Base-by-base conservation (phyloP, 1,140 invertebrate genomes). In the Cotesia typhae region DNA sequence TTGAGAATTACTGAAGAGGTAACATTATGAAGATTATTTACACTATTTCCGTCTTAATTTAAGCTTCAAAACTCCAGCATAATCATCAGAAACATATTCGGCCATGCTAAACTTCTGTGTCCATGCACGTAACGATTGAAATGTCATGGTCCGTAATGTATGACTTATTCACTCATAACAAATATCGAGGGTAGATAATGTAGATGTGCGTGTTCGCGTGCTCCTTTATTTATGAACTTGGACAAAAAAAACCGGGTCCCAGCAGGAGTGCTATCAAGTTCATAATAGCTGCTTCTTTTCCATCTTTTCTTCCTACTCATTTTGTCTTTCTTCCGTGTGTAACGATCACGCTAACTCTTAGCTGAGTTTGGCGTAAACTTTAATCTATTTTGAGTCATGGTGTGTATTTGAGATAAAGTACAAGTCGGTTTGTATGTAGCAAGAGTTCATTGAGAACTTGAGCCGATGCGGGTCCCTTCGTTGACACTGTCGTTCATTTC, bases 111-210 rank as follows among this genome's bases (percentile, higher is more conserved):
- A 47, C 41, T 47, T 0, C 41, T 47, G 2, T 10, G 41, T 47
- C 28, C 28, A 10, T 47, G 6, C 41, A 47, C 41, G 4, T 47
- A 47, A 47, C 17, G 74, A 75, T 75, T 75, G 71, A 75, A 71
- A 75, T 57, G 57, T 75, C 64, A 38, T 55, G 57, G 38, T 36
- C 51, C 7, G 6, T 47, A 47, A 47, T 47, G 41, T 47, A 47
- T 9, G 41, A 47, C 41, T 47, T 47, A 47, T 47, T 47, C 41
- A 47, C 4, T 5, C 41, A 5, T 47, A 20, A 73, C 70, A 59
- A 67, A 75, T 55, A 72, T 70, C 67, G 63, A 70, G 67, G 64
- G 60, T 72, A 67, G 17, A 70, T 72, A 75, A 75, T 75, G 68
- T 36, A 52, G 9, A 52, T 37, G 60, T 68, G 67, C 67, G 59